Evolutionary conservation across 2,113 vertebrate genomes (phyloP).

Genomic region (Halcyon senegalensis): DNA sequence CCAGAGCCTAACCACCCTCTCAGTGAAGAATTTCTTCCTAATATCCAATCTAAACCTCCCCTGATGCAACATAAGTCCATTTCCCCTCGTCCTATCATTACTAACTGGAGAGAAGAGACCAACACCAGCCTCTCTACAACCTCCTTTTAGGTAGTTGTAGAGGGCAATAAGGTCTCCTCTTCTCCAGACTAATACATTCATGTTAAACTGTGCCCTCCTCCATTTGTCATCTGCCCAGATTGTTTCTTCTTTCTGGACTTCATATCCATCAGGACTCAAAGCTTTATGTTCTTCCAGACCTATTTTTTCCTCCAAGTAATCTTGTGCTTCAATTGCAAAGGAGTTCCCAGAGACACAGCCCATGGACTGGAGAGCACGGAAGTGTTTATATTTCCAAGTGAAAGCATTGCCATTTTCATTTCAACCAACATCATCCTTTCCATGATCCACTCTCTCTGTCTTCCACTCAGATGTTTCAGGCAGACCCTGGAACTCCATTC

Average conservation of each 20-base stretch:
- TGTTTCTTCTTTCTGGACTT: not conserved
- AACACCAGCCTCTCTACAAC: too few relatives aligned
- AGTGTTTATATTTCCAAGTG: not conserved
- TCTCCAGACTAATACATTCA: not conserved
- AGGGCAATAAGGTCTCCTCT: too few relatives aligned
- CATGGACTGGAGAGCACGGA: not conserved
- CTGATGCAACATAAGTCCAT: too few relatives aligned
- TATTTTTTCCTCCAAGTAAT: not conserved
- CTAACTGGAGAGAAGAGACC: too few relatives aligned
- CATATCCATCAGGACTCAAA: not conserved
- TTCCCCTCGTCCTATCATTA: too few relatives aligned
- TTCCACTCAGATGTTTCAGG: not conserved
- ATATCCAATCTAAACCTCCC: too few relatives aligned
- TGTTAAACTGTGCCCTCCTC: not conserved
- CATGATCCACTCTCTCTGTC: not conserved
- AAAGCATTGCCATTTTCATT: not conserved
- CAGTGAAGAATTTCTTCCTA: too few relatives aligned
- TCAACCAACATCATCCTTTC: constrained; percentile 4
- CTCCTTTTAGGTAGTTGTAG: too few relatives aligned
- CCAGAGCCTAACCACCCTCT: too few relatives aligned
- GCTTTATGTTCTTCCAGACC: not conserved
- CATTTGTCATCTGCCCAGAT: not conserved
- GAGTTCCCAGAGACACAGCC: not conserved
- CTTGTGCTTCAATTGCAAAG: not conserved
- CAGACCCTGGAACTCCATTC: not conserved